Conservation (phyloP, 2,113 vertebrate genomes). For the Rhineura floridana region DNA sequence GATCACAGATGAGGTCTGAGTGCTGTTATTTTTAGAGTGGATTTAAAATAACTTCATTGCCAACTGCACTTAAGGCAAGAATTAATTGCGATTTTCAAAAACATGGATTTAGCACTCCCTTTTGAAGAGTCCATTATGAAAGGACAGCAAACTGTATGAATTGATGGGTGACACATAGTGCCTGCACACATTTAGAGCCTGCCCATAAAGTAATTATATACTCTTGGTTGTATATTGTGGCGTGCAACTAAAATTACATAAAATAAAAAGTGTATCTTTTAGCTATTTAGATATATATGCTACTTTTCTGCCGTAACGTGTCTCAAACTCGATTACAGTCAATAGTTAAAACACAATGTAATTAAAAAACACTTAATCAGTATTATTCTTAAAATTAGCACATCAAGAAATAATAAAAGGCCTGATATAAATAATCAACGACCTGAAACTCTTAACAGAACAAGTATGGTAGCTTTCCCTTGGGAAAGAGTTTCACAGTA, state of each 20-base stretch:
- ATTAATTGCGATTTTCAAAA: constrained; percentile 60
- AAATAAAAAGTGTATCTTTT: not conserved
- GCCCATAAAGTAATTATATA: not conserved
- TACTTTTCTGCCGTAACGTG: not conserved
- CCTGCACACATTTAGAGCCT: not conserved
- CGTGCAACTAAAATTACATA: not conserved
- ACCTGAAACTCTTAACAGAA: not conserved
- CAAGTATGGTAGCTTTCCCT: not conserved
- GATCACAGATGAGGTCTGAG: constrained; percentile 36
- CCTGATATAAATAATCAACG: not conserved
- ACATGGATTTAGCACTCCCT: constrained; percentile 19
- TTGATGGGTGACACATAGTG: not conserved
- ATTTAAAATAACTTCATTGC: constrained; percentile 65
- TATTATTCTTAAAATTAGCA: too few relatives aligned
- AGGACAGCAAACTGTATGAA: constrained; percentile 4
- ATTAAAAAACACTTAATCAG: too few relatives aligned
- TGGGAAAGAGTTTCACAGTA: too few relatives aligned
- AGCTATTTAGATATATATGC: not conserved
- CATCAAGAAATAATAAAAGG: too few relatives aligned
- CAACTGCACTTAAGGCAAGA: constrained; percentile 49
- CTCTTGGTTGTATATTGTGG: not conserved
- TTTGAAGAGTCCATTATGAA: constrained; percentile 43
- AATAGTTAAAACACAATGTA: not conserved
- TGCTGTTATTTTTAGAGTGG: constrained; percentile 65
- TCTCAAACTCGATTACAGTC: not conserved